Evolutionary conservation across 2,797 vertebrate species (phyloP), one percentile per base, ranked within the genome.

Genomic region (Neosilurus mollespiculum): DNA sequence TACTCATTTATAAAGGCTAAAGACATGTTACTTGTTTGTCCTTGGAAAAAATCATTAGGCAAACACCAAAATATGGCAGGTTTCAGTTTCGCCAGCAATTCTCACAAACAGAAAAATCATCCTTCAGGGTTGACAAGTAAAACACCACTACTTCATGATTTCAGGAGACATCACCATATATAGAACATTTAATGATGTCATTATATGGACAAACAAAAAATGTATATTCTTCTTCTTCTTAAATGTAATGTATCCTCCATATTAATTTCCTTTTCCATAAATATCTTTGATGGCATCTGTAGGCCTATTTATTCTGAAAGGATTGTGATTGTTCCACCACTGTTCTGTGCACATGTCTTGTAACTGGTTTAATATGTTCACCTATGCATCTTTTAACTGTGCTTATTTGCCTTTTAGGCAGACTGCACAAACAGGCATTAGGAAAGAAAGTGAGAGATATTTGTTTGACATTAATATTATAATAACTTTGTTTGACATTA

Each of bases 31-130:
- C 84, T 75, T 81, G 79, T 87, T 87, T 85, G 88, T 87, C 87
- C 87, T 89, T 88, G 82, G 75, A 12, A 15, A 43, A 81, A 87
- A 84, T 87, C 78, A 88, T 86, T 86, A 67, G 78, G 53, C 67
- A 70, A 76, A 82, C 71, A 69, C 75, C 59, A 49, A 84, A 85
- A 87, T 84, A 82, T 84, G 86, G 84, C 84, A 82, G 82, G 24
- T 84, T 87, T 84, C 67, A 78, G 75, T 62, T 61, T 62, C 37
- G 56, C 30, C 20, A 69, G 37, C 76, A 75, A 26, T 43, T 78
- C 53, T 70, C 69, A 51, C 59, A 65, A 58, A 30, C 64, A 58
- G 51, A 58, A 34, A 12, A 14, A 20, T 14, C 18, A n/a, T 77
- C 56, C 73, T 61, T 77, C 20, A 59, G 51, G 24, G 24, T 56